Conservation (phyloP, 2,888 invertebrate species). For the Amphiduros pacificus region DNA sequence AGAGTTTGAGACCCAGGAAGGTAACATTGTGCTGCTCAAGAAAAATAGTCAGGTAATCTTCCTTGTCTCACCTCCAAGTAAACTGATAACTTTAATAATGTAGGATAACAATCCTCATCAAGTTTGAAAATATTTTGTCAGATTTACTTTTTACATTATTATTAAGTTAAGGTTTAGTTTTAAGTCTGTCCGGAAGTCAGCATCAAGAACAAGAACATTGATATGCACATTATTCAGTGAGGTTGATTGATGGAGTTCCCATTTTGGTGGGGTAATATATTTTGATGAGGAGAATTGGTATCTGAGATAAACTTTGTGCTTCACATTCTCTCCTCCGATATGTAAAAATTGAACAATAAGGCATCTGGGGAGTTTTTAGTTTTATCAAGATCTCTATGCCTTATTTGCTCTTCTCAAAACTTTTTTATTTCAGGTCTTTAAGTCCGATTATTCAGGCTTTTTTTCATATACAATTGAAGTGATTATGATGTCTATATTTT, state of each 20-base stretch:
- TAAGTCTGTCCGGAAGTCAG: too few relatives aligned
- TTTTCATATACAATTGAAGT: not conserved
- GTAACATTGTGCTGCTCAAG: constrained; percentile 83
- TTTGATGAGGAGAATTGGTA: too few relatives aligned
- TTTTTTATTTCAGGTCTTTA: not conserved
- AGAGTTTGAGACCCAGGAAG: constrained; percentile 89
- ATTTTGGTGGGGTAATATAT: too few relatives aligned
- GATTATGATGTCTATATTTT: not conserved
- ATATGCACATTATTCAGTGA: too few relatives aligned
- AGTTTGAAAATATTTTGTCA: not conserved
- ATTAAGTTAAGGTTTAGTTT: not conserved
- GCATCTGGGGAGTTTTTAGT: not conserved
- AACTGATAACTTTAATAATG: not conserved
- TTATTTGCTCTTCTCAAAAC: not conserved
- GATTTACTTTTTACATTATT: not conserved
- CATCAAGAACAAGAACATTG: not conserved
- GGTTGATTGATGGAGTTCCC: too few relatives aligned
- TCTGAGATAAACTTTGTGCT: too few relatives aligned
- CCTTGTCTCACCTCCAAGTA: not conserved
- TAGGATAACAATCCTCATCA: not conserved
- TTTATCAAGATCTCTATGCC: not conserved
- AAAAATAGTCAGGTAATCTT: constrained; percentile 76
- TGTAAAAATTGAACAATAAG: too few relatives aligned
- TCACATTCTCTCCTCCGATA: too few relatives aligned
- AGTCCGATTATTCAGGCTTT: not conserved